These are phyloP conservation scores for Caenorhabditis sinica DNA, from an alignment of 2,888 invertebrate species.

Conservation along the genomic window DNA sequence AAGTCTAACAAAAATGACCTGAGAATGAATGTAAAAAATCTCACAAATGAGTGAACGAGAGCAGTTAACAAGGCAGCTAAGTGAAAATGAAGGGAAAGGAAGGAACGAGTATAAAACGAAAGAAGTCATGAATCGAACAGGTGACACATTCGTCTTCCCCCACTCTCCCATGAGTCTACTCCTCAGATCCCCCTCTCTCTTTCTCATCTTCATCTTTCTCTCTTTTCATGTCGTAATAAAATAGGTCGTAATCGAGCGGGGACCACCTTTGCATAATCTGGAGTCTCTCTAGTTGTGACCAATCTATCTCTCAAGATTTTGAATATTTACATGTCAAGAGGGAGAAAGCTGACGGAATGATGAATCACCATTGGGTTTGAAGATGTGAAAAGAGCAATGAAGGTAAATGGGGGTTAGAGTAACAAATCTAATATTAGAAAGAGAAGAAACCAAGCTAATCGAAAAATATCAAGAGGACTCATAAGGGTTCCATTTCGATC, in stretches of 20 bases:
- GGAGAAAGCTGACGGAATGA: slow-evolving; percentile 5
- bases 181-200: neutral
- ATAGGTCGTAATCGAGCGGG: slow-evolving; percentile 23
- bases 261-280: slow-evolving; percentile 37
- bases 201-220: no score
- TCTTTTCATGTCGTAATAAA: slow-evolving; percentile 46
- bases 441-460: no score
- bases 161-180: neutral
- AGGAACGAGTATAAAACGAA: slow-evolving; percentile 10
- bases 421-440: neutral
- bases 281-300: neutral
- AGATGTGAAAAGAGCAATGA: neutral
- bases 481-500: no score
- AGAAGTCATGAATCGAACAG: slow-evolving; percentile 44
- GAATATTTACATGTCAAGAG: neutral
- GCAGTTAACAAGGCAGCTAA: neutral
- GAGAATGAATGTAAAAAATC: neutral
- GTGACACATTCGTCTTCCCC: slow-evolving; percentile 35
- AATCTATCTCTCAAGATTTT: neutral
- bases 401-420: neutral
- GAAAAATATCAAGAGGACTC: no score
- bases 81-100: neutral
- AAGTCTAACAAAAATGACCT: neutral
- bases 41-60: neutral
- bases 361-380: neutral